phyloP scores from a whole-genome alignment of 1,140 invertebrate genomes.

The Drosophila jambulina region DNA sequence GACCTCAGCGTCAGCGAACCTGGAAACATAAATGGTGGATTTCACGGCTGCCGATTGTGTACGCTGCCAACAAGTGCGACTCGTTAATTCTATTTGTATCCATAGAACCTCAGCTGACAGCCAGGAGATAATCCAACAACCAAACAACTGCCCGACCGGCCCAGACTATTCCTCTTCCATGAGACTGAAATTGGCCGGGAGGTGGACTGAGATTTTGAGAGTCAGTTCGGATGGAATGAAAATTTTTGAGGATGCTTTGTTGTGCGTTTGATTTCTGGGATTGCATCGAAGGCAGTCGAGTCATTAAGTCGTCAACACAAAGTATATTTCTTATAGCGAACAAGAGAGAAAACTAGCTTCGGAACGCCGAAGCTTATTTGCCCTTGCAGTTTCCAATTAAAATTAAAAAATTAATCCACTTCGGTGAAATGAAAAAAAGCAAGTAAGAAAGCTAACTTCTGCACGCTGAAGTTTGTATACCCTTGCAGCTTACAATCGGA shows the following conservation, averaged over 20 bases:
- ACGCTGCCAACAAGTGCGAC: conserved; percentile 24
- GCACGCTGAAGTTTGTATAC: too few relatives aligned
- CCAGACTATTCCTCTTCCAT: neutral
- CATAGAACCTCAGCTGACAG: conserved; percentile 73
- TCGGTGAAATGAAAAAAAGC: too few relatives aligned
- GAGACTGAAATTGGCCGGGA: neutral
- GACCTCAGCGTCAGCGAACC: conserved; percentile 8
- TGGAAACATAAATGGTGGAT: conserved; percentile 4
- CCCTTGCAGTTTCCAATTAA: too few relatives aligned
- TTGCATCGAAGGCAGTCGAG: too few relatives aligned
- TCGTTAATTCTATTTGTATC: conserved; percentile 27
- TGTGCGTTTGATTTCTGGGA: neutral
- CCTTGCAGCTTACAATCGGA: too few relatives aligned
- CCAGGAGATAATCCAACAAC: conserved; percentile 67
- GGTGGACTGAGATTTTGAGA: neutral
- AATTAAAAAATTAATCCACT: too few relatives aligned
- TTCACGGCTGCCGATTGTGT: conserved; percentile 51
- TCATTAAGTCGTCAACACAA: too few relatives aligned
- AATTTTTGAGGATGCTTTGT: neutral
- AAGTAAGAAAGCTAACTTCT: too few relatives aligned
- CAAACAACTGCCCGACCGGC: conserved; percentile 47
- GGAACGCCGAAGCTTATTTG: too few relatives aligned
- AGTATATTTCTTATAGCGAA: too few relatives aligned
- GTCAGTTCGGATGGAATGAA: neutral
- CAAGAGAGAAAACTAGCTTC: too few relatives aligned